Evolutionary conservation across 2,888 invertebrate species (phyloP).

Genomic region (Latheticus oryzae): DNA sequence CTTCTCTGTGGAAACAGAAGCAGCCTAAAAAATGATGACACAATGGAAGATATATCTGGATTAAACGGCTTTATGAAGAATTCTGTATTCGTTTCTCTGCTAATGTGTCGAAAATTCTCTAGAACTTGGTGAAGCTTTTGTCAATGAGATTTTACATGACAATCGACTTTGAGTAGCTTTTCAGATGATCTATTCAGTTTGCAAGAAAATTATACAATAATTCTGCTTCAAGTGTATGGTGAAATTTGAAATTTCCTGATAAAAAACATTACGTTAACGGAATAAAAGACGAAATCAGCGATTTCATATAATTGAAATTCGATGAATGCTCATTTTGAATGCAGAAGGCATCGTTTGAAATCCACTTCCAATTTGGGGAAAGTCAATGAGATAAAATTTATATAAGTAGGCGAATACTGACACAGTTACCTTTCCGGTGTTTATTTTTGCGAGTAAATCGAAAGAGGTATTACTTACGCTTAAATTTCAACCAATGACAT

Average conservation of each 20-base stretch:
- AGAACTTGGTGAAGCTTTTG: background rate
- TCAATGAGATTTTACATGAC: background rate
- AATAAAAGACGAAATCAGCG: slow-evolving; percentile 44
- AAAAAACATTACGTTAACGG: slow-evolving; percentile 19
- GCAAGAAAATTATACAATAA: slow-evolving; percentile 16
- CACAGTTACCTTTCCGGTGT: slow-evolving; percentile 33
- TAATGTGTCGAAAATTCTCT: background rate
- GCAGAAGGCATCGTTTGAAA: slow-evolving; percentile 42
- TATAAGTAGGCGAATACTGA: slow-evolving; percentile 37
- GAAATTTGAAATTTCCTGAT: slow-evolving; percentile 10
- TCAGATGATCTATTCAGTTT: background rate
- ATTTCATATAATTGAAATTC: slow-evolving; percentile 50
- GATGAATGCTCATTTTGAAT: slow-evolving; percentile 47
- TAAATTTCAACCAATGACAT: too few species aligned
- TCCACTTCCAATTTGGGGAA: slow-evolving; percentile 47
- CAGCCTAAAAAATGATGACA: too few species aligned
- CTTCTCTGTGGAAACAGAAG: too few species aligned
- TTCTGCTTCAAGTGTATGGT: slow-evolving; percentile 32
- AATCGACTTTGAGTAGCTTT: background rate
- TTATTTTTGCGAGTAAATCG: slow-evolving; percentile 29
- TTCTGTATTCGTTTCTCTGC: background rate
- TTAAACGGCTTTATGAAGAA: too few species aligned
- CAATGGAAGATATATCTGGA: background rate
- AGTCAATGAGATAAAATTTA: slow-evolving; percentile 49
- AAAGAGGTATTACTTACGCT: too few species aligned